A percentile compares a stretch with the other conserved stretches of the same genome.
Evolutionary conservation across 1,140 invertebrate species (phyloP).

Genomic region (Planococcus citri): DNA sequence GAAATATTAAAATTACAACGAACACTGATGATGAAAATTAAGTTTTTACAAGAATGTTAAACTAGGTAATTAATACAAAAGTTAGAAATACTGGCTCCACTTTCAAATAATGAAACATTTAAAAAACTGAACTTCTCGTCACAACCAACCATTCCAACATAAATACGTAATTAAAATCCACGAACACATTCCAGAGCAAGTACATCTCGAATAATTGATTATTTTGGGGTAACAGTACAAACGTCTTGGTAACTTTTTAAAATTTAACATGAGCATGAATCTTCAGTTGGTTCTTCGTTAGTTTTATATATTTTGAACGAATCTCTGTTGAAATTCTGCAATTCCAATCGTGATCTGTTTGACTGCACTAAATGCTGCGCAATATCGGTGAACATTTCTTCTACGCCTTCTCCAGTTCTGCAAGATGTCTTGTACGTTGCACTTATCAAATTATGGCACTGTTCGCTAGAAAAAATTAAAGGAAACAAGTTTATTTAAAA

Average conservation of each 20-base stretch:
- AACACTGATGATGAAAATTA: no score
- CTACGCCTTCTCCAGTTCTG: conserved; percentile 71
- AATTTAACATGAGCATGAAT: conserved; percentile 52
- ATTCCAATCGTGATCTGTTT: conserved; percentile 64
- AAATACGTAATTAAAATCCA: no score
- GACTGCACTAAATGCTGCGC: conserved; percentile 61
- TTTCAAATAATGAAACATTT: no score
- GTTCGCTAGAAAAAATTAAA: conserved; percentile 58
- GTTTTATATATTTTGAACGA: conserved; percentile 59
- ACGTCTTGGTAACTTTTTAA: neutral
- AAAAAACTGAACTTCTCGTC: no score
- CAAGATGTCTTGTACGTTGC: conserved; percentile 83
- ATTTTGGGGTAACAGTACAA: neutral
- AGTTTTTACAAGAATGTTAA: no score
- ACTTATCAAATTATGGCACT: conserved; percentile 80
- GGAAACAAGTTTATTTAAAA: conserved; percentile 19
- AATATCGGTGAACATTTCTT: conserved; percentile 84
- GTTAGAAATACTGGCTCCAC: no score
- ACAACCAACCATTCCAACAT: no score
- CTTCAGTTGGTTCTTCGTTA: conserved; percentile 43
- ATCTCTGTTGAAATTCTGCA: conserved; percentile 62
- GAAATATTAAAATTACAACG: no score
- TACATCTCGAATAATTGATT: no score
- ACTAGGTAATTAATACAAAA: no score
- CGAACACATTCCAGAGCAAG: no score